Base-by-base conservation (phyloP, 35 echinoderm and acorn worm genomes). In the Ptychodera flava region DNA sequence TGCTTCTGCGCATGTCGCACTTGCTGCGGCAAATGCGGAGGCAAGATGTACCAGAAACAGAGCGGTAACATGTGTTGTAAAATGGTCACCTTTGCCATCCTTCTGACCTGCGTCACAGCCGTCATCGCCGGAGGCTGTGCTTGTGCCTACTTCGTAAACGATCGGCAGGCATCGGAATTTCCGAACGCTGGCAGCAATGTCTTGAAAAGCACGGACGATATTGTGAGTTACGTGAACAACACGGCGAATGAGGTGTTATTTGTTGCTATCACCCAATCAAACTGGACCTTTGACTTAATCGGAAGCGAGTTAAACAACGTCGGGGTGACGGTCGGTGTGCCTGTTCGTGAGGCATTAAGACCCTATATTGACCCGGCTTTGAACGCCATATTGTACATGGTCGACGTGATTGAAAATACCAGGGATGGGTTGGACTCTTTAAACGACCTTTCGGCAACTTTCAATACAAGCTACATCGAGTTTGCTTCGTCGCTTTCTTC, bases 1-100 rank as follows among this genome's bases (percentile, higher is more conserved):
- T 89, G 93, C 35, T 98, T 94, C 81, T 98, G 91, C 89, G 91
- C 91, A 78, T 98, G 95, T 53, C 88, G 95, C n/a, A 82, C 80
- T 16, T 89, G 85, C 89, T 94, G 92, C 53, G 88, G 83, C 36
- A 94, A 98, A 32, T 98, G 95, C 31, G 95, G 95, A 1, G 95
- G 95, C 0, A 98, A 92, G 83, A 94, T 94, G 95, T 84, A 94
- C 31, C 90, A 92, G 88, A 89, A 90, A 33, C 81, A 92, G 77
- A 85, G 81, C 6, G 86, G 88, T 52, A 85, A 85, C 35, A 82
- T 82, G 36, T 35, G 86, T 34, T 88, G 81, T 79, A 86, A 86
- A 30, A 83, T 84, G 52, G 77, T 88, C 6, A 81, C 64, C 14
- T 88, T 92, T 83, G 84, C 79, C 15, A 1, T 91, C 31, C 76